Conservation (phyloP, 2,113 vertebrate genomes). For the Chaetodon trifascialis region DNA sequence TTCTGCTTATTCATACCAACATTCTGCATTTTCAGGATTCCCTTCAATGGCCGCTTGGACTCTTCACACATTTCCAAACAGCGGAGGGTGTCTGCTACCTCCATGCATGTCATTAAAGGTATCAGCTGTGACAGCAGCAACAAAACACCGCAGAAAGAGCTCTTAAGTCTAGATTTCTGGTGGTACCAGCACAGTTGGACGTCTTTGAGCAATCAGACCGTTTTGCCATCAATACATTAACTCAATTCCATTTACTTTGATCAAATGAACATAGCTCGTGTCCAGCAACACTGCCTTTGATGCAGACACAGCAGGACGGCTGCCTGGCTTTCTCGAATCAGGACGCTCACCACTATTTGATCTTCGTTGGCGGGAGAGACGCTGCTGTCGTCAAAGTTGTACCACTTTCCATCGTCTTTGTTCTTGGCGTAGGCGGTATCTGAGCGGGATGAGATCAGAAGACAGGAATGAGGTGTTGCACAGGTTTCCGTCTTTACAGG, state of each 20-base stretch:
- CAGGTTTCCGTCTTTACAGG: background rate
- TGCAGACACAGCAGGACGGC: background rate
- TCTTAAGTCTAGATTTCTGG: background rate
- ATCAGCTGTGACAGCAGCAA: background rate
- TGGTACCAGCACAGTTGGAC: background rate
- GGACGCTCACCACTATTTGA: conserved; percentile 95
- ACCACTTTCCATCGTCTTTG: conserved; percentile 97
- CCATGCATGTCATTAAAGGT: background rate
- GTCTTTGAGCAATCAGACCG: background rate
- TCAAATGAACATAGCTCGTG: background rate
- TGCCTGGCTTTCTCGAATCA: conserved; percentile 9
- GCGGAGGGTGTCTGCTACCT: background rate
- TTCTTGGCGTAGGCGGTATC: conserved; percentile 98
- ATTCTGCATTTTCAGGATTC: background rate
- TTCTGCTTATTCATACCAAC: too few relatives aligned
- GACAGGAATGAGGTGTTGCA: background rate
- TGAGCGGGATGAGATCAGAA: conserved; percentile 60
- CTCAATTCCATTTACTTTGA: conserved; percentile 15
- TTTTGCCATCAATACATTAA: background rate
- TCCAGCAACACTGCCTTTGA: conserved; percentile 20
- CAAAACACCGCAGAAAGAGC: background rate
- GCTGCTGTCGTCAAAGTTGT: conserved; percentile 98
- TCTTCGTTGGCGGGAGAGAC: conserved; percentile 94
- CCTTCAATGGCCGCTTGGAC: background rate
- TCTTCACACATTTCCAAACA: background rate